Percentiles rank a stretch among this genome's conserved stretches.
Conservation (phyloP, 2,888 invertebrate species). For the Conus canariensis region DNA sequence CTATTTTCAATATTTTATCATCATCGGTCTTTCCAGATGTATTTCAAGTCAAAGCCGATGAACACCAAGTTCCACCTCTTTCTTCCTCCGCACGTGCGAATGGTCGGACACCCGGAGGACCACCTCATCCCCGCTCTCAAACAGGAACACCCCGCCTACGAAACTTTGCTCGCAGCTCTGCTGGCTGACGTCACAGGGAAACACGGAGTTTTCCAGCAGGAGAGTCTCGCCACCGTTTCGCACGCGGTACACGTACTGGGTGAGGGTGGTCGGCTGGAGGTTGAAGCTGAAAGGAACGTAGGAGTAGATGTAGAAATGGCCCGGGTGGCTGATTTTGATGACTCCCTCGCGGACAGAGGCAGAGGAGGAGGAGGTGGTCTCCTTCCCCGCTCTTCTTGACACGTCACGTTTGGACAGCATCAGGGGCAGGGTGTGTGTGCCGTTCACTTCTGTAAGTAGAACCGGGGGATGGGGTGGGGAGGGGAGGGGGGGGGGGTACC, state of each 20-base stretch:
- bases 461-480: too few relatives aligned
- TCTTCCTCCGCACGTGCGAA: background rate
- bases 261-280: background rate
- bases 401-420: background rate
- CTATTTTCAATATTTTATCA: too few relatives aligned
- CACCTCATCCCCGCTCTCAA: background rate
- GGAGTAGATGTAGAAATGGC: constrained; percentile 21
- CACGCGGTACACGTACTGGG: constrained; percentile 14
- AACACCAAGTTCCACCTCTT: background rate
- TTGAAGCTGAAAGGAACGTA: background rate
- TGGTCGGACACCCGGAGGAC: constrained; percentile 2
- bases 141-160: constrained; percentile 1
- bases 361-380: too few relatives aligned
- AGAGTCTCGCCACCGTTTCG: constrained; percentile 15
- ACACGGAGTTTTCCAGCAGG: constrained; percentile 28
- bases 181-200: background rate
- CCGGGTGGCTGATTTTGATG: background rate
- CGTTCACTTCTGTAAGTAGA: constrained; percentile 9
- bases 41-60: background rate
- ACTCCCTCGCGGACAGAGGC: background rate
- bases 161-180: constrained; percentile 16
- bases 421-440: constrained; percentile 3
- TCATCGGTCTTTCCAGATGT: background rate
- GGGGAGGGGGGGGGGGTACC: too few relatives aligned
- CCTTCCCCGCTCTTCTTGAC: background rate